phyloP scores from a whole-genome alignment of 2,113 vertebrate genomes.

The Ardeotis arabs region DNA sequence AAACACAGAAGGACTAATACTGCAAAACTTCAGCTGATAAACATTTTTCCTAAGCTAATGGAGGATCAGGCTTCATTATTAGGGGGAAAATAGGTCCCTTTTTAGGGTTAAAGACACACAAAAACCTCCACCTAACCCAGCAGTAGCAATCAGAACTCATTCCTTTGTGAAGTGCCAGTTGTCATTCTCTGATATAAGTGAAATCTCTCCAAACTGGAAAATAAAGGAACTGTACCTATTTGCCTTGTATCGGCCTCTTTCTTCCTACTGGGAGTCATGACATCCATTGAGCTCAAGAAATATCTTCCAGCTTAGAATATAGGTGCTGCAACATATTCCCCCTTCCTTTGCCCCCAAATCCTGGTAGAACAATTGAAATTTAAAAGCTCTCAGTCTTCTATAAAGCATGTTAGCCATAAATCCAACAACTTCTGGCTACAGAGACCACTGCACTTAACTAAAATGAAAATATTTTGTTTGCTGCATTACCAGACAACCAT shows the following conservation, averaged over 20 bases:
- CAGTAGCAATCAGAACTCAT: background rate
- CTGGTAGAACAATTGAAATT: background rate
- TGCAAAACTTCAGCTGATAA: background rate
- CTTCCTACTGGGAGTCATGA: background rate
- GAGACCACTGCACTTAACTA: background rate
- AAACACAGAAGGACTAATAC: background rate
- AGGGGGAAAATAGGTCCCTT: background rate
- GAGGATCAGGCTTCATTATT: background rate
- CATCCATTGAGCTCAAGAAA: background rate
- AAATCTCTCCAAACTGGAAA: background rate
- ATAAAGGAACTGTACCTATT: background rate
- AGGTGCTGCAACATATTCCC: background rate
- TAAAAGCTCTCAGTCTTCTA: background rate
- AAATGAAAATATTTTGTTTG: background rate
- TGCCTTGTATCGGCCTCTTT: background rate
- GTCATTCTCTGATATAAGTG: background rate
- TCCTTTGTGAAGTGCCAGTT: background rate
- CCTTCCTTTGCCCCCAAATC: background rate
- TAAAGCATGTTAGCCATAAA: background rate
- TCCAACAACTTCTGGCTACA: background rate
- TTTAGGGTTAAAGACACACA: background rate
- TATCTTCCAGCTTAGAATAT: background rate
- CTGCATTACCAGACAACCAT: background rate
- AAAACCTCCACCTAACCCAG: background rate
- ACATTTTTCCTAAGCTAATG: background rate